Base-by-base conservation (phyloP, 2,113 vertebrate genomes). In the Penelope pileata region DNA sequence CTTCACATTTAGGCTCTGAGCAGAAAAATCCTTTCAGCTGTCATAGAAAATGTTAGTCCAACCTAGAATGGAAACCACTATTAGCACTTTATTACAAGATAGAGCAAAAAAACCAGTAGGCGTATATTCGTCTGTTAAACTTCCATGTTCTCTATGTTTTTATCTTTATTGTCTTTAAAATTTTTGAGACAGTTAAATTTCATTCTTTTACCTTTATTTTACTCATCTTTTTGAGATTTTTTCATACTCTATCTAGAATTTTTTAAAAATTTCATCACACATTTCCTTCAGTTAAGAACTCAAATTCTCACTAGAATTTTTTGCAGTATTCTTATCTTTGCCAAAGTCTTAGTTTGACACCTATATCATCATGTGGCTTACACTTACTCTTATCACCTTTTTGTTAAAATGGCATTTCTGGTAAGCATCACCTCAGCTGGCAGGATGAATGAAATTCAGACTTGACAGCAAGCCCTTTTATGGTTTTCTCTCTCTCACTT, bases 271-370 rank as follows among this genome's bases (percentile, higher is more conserved):
- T 83, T 42, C 9, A 56, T 96, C 88, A 86, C 85, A 93, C 93
- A 68, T 96, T 88, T 90, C 36, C 29, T 48, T 91, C 75, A 88
- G 82, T 73, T 74, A 93, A 77, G 78, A 83, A 74, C 18, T 83
- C 70, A 64, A 48, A 90, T 94, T 91, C 88, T 93, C 75, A 36
- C 87, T 78, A 93, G 43, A 53, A 74, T 97, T 88, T 83, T 91
- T 56, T 94, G 64, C 68, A 86, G 85, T 74, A 88, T 81, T 91
- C 90, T 94, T 77, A 26, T 93, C 91, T 91, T 94, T 95, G 90
- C 93, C 91, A 94, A 59, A 95, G 47, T 63, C 87, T 91, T 92
- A 77, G 50, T 91, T 97, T 96, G 83, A 96, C 94, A 92, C 93
- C 78, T 91, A 83, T 74, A 63, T 80, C 82, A 64, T 94, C 91